Evolutionary conservation across 2,113 vertebrate species (phyloP).

Genomic region (Ursus arctos): DNA sequence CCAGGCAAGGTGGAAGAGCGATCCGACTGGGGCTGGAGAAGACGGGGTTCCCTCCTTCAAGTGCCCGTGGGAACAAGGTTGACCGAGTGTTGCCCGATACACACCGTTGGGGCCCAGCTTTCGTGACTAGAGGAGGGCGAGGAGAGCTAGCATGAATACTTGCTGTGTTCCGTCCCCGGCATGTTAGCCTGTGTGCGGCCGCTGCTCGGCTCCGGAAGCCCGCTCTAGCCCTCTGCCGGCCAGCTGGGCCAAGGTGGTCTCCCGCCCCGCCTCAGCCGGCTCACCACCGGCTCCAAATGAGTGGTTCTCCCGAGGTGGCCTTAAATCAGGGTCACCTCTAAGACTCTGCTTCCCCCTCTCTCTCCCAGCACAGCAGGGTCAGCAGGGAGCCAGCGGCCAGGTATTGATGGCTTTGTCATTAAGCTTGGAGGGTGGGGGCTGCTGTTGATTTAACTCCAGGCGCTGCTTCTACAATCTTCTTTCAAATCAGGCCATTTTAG

Average conservation of each 20-base stretch:
- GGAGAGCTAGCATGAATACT: neutral
- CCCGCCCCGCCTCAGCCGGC: neutral
- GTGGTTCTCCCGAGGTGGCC: conserved; percentile 65
- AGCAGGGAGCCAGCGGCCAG: conserved; percentile 77
- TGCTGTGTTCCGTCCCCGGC: neutral
- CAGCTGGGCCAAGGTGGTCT: conserved; percentile 58
- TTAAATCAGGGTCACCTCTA: conserved; percentile 83
- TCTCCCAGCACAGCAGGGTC: conserved; percentile 62
- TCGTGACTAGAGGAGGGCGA: neutral
- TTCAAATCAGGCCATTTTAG: conserved; percentile 81
- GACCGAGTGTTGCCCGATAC: neutral
- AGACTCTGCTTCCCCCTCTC: conserved; percentile 37
- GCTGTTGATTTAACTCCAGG: conserved; percentile 84
- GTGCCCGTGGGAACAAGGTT: neutral
- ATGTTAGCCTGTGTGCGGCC: neutral
- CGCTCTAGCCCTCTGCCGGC: neutral
- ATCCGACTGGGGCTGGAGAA: neutral
- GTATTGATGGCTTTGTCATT: conserved; percentile 84
- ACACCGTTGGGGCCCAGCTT: neutral
- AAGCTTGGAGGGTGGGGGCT: conserved; percentile 73
- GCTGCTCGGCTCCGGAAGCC: neutral
- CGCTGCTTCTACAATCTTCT: conserved; percentile 76
- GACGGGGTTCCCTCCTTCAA: conserved; percentile 29
- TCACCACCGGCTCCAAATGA: conserved; percentile 63
- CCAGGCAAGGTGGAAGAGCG: neutral